Evolutionary conservation across 1,140 invertebrate genomes (phyloP).

Genomic region (Venustaconcha ellipsiformis): DNA sequence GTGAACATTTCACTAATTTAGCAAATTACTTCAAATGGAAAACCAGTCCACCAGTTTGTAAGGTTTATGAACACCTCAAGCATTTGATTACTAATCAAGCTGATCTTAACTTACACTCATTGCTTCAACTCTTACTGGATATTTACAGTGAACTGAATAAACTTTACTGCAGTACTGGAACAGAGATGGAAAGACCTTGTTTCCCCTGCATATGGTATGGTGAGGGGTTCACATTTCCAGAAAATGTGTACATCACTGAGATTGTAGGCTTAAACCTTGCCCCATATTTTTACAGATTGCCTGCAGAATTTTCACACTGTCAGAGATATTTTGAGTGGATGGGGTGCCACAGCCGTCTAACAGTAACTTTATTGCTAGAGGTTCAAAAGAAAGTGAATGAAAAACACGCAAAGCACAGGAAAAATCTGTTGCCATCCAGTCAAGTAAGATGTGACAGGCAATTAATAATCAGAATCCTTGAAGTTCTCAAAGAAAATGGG

Average conservation of each 20-base stretch:
- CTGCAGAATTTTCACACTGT: not conserved
- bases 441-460: not conserved
- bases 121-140: not conserved
- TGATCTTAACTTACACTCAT: not conserved
- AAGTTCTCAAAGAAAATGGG: not conserved
- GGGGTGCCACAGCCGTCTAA: conserved; percentile 1
- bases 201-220: conserved; percentile 4
- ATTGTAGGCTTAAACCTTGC: not conserved
- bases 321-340: not conserved
- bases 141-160: not conserved
- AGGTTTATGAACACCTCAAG: conserved; percentile 6
- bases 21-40: conserved; percentile 1
- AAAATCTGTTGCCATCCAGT: not conserved
- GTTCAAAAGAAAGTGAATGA: not conserved
- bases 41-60: not conserved
- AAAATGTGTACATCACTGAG: not conserved
- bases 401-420: not conserved
- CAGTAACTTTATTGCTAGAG: not conserved
- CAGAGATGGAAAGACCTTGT: not conserved
- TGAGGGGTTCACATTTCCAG: conserved; percentile 1
- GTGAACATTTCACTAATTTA: too few relatives aligned
- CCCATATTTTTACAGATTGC: conserved; percentile 6
- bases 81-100: not conserved
- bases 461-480: conserved; percentile 3
- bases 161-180: not conserved